phyloP scores from a whole-genome alignment of 2,888 invertebrate genomes.

The Himalopsyche kuldschensis region DNA sequence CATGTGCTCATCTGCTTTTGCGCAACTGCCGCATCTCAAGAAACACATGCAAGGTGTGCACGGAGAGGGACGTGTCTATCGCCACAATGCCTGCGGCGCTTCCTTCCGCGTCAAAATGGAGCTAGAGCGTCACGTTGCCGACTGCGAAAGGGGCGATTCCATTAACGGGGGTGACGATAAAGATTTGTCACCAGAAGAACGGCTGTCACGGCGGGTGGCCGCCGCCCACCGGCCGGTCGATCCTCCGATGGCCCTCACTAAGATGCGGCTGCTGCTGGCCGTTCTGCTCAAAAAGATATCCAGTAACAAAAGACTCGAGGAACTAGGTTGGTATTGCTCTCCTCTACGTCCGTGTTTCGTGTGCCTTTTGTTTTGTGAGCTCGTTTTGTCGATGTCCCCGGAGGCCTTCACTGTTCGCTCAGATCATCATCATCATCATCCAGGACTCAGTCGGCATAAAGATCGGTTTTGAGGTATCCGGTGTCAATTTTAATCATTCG shows the following conservation, averaged over 20 bases:
- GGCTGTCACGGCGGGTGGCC: conserved; percentile 45
- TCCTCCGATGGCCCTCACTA: conserved; percentile 68
- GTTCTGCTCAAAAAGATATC: conserved; percentile 82
- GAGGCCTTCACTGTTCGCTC: background rate
- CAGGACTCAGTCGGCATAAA: background rate
- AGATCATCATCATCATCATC: conserved; percentile 11
- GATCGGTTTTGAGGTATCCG: background rate
- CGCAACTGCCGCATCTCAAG: conserved; percentile 84
- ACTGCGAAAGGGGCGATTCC: conserved; percentile 50
- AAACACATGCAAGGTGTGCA: conserved; percentile 87
- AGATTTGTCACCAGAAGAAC: conserved; percentile 46
- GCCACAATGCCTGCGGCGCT: conserved; percentile 70
- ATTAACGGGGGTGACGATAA: conserved; percentile 44
- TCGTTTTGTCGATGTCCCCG: background rate
- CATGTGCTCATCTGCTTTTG: conserved; percentile 73
- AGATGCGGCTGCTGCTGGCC: conserved; percentile 78
- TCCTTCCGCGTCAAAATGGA: conserved; percentile 78
- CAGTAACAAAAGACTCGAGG: conserved; percentile 73
- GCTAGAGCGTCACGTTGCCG: conserved; percentile 65
- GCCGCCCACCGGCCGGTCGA: conserved; percentile 50
- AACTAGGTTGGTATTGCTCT: conserved; percentile 70
- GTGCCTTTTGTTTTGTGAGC: conserved; percentile 22
- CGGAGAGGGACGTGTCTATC: conserved; percentile 75
- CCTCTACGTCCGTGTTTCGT: conserved; percentile 31
- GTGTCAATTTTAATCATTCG: background rate